Conservation (phyloP, 2,888 invertebrate species). For the Acleris literana region DNA sequence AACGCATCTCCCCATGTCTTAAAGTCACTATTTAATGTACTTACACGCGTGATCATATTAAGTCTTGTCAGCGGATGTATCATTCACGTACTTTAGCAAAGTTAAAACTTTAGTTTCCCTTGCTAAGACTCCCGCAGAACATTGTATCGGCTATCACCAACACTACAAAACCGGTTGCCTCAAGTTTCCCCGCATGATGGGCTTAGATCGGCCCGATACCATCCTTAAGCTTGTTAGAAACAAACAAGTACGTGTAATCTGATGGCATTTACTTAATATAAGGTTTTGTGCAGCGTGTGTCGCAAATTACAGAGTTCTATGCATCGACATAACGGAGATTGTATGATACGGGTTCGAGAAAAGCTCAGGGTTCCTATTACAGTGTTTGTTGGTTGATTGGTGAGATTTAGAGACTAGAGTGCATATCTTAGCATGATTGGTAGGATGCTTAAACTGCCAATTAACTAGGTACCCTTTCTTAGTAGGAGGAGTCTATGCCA, state of each 20-base stretch:
- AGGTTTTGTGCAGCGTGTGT: conserved; percentile 17
- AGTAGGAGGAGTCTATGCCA: no score
- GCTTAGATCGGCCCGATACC: conserved; percentile 26
- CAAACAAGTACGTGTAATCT: conserved; percentile 21
- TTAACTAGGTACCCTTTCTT: no score
- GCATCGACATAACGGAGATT: conserved; percentile 18
- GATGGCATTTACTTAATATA: conserved; percentile 30
- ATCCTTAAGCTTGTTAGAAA: conserved; percentile 33
- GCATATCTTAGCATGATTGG: no score
- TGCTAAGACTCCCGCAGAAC: conserved; percentile 4
- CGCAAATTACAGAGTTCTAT: conserved; percentile 23
- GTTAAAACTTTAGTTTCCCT: neutral
- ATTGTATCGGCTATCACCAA: conserved; percentile 16
- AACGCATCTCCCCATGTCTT: no score
- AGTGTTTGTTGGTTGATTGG: conserved; percentile 14
- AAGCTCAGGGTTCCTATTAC: conserved; percentile 5
- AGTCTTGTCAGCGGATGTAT: no score
- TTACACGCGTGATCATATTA: no score
- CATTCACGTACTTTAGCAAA: no score
- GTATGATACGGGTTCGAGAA: conserved; percentile 7
- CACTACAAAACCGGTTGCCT: conserved; percentile 17
- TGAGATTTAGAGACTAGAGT: conserved; percentile 1
- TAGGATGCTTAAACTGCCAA: no score
- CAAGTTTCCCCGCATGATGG: conserved; percentile 15
- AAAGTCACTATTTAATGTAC: no score